Base-by-base conservation (phyloP, 1,140 invertebrate genomes). In the Dermatophagoides farinae region DNA sequence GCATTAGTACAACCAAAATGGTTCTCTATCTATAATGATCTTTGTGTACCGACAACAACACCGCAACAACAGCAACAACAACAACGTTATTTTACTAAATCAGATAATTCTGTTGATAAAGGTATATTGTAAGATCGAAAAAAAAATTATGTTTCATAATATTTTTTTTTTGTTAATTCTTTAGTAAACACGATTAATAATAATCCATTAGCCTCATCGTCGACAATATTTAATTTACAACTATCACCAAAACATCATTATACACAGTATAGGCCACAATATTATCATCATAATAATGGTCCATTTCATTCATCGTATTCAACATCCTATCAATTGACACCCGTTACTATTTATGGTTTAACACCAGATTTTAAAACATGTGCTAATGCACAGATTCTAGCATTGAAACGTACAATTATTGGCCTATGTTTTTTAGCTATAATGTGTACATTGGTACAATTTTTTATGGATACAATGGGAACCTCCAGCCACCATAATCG, bases 1-100 rank as follows among this genome's bases (percentile, higher is more conserved):
- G 66, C 66, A 37, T 57, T 67, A 22, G 62, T 62, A 20, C 66
- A 66, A 54, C 63, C 63, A n/a, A 63, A 65, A 54, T 67, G 66
- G 66, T 67, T 66, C 61, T 60, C 61, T 52, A 61, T 67, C 4
- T 65, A 60, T 54, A 65, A 65, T n/a, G 64, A 61, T 46, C 20
- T 54, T 11, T 53, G 60, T 40, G 31, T 40, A 14, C 46, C 43
- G 8, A 44, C 57, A 58, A n/a, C 43, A 55, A 55, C 14, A 8
- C 52, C 1, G 53, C n/a, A 47, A 23, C 22, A 23, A 4, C 46
- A 20, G 46, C n/a, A 4, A 8, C n/a, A n/a, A n/a, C n/a, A 8
- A 31, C 31, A 31, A 31, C 31, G 31, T 31, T 31, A 31, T 31
- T 31, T 4, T 31, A 4, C 31, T 4, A 31, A 31, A 31, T 31